These are phyloP conservation scores for Erebia epiphron DNA, from an alignment of 2,888 invertebrate species.

Conservation along the genomic window DNA sequence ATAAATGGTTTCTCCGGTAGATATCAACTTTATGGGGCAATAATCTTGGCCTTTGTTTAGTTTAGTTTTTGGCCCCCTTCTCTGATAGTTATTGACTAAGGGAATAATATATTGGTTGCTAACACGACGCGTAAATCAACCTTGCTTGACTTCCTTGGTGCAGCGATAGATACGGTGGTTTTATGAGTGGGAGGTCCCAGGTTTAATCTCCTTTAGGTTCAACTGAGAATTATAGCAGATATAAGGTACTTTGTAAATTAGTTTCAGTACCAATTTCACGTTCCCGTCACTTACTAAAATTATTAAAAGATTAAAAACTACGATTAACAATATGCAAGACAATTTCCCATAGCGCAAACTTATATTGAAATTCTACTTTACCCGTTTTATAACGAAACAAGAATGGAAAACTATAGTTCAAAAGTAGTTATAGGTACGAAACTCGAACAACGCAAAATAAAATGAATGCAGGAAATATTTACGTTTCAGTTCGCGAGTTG, in stretches of 20 bases:
- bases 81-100: conserved; percentile 14
- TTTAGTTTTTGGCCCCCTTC: conserved; percentile 20
- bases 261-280: too few species aligned
- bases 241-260: too few species aligned
- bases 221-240: too few species aligned
- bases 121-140: neutral
- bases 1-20: conserved; percentile 46
- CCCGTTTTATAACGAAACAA: conserved; percentile 10
- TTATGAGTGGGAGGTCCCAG: neutral
- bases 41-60: conserved; percentile 30
- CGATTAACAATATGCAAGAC: neutral
- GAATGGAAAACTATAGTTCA: conserved; percentile 17
- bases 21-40: conserved; percentile 35
- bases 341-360: neutral
- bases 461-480: conserved; percentile 63
- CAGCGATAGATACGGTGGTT: neutral
- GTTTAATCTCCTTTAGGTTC: neutral
- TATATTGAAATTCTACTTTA: conserved; percentile 6
- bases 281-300: too few species aligned
- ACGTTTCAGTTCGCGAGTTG: conserved; percentile 67
- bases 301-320: neutral
- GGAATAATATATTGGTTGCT: conserved; percentile 7
- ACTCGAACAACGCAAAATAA: conserved; percentile 39
- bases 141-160: neutral
- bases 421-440: conserved; percentile 33